Conservation (phyloP, 2,888 invertebrate species). For the Osmoderma eremita region DNA sequence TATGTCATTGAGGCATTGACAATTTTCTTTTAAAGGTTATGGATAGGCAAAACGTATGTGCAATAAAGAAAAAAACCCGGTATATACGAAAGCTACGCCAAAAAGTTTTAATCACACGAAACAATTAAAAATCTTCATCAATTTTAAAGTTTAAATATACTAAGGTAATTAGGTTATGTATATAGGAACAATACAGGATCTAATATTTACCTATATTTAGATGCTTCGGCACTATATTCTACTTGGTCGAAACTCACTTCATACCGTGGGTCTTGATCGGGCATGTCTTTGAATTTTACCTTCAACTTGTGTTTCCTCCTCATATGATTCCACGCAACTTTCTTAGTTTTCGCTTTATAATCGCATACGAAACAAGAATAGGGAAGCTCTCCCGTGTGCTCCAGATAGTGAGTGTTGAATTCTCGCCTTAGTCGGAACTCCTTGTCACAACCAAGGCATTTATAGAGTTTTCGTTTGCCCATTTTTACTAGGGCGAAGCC, state of each 20-base stretch:
- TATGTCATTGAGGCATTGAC: too few relatives aligned
- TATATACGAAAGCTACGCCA: too few relatives aligned
- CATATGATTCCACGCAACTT: conserved; percentile 6
- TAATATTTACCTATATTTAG: neutral
- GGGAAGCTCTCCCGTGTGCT: neutral
- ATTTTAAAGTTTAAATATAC: too few relatives aligned
- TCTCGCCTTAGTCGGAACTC: neutral
- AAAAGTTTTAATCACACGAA: too few relatives aligned
- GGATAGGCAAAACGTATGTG: too few relatives aligned
- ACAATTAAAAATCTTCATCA: too few relatives aligned
- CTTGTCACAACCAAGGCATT: neutral
- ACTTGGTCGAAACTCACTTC: too few relatives aligned
- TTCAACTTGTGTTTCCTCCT: neutral
- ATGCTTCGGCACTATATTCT: too few relatives aligned
- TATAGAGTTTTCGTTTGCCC: neutral
- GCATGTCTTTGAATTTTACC: neutral
- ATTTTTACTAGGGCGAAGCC: too few relatives aligned
- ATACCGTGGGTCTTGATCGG: neutral
- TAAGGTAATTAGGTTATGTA: too few relatives aligned
- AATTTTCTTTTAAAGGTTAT: too few relatives aligned
- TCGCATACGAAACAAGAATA: conserved; percentile 10
- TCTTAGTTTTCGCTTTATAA: conserved; percentile 3
- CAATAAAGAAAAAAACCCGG: too few relatives aligned
- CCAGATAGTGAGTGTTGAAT: neutral
- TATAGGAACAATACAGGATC: neutral